Percentiles rank a stretch among this genome's conserved stretches.
phyloP scores from a whole-genome alignment of 1,140 invertebrate species.

The Thaumetopoea pityocampa region DNA sequence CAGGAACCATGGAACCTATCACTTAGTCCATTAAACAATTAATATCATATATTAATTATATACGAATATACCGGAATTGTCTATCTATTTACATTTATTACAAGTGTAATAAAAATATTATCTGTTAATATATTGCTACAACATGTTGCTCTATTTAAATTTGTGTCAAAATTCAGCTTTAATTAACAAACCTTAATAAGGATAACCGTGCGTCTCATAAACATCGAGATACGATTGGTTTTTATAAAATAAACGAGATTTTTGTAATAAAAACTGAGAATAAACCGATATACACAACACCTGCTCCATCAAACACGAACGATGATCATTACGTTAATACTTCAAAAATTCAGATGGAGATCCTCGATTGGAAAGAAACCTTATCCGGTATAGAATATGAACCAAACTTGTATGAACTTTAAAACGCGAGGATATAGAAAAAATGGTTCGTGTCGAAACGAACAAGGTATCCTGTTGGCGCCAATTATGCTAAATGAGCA shows the following conservation, averaged over 20 bases:
- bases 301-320: conserved; percentile 66
- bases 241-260: conserved; percentile 63
- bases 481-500: conserved; percentile 69
- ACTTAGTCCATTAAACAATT: too few species aligned
- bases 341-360: conserved; percentile 40
- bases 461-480: conserved; percentile 48
- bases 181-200: conserved; percentile 36
- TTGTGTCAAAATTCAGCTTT: conserved; percentile 25
- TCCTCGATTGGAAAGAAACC: conserved; percentile 43
- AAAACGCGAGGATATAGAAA: conserved; percentile 32
- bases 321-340: conserved; percentile 69
- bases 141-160: conserved; percentile 7
- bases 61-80: too few species aligned
- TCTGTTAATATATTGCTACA: not conserved
- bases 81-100: too few species aligned
- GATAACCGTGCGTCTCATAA: conserved; percentile 40
- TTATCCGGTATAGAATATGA: conserved; percentile 33
- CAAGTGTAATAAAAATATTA: too few species aligned
- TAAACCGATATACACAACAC: conserved; percentile 68
- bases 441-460: conserved; percentile 48
- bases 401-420: conserved; percentile 33
- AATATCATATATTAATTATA: too few species aligned
- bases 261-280: conserved; percentile 69
- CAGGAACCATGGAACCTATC: too few species aligned
- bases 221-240: conserved; percentile 39